These are phyloP conservation scores for Tragelaphus imberbis DNA, from an alignment of 2,113 vertebrate genomes.

Conservation along the genomic window DNA sequence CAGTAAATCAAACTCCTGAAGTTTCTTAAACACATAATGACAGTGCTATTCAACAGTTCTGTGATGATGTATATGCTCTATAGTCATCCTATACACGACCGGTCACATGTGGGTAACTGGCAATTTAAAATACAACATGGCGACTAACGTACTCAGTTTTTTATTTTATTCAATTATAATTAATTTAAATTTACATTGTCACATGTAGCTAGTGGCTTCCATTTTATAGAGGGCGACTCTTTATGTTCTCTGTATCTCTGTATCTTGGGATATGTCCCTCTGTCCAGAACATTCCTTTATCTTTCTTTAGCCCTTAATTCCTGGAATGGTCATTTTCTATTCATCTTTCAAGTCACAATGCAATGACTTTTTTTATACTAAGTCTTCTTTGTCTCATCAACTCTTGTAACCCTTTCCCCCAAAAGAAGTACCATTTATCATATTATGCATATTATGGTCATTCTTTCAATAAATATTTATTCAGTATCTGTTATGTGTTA, in stretches of 20 bases:
- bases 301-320: background rate
- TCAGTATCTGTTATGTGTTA: background rate
- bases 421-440: background rate
- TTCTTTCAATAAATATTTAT: background rate
- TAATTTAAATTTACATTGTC: conserved; percentile 7
- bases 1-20: background rate
- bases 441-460: background rate
- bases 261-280: background rate
- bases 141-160: background rate
- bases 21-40: conserved; percentile 21
- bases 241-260: background rate
- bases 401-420: background rate
- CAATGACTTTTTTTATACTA: background rate
- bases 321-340: background rate
- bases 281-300: background rate
- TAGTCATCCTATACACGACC: background rate
- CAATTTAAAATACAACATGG: background rate
- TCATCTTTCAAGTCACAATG: background rate
- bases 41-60: background rate
- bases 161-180: background rate
- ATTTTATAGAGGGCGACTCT: background rate
- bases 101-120: background rate
- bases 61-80: background rate
- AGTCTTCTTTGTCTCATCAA: background rate
- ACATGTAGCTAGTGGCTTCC: background rate